Evolutionary conservation across 1,140 invertebrate genomes (phyloP), one percentile per base, ranked within the genome.

Genomic region (Heterodera schachtii): DNA sequence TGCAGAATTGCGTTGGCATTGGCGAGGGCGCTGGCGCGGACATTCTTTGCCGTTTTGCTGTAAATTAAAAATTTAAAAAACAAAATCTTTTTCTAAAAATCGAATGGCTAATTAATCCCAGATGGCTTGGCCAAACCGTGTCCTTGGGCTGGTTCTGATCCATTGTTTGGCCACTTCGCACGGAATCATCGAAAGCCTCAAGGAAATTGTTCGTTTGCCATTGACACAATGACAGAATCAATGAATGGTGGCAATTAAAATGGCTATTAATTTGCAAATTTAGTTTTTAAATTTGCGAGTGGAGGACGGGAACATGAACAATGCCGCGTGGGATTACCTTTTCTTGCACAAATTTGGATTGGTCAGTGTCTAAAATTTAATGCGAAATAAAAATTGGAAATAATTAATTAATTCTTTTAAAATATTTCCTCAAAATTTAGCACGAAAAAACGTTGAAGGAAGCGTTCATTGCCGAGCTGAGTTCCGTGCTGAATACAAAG

Each of bases 1-100:
- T 75, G 41, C 74, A n/a, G 4, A 44, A 64, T 70, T 75, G 74
- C 66, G 19, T 75, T 47, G 19, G 52, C 74, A 43, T 75, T 43
- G 74, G 74, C 52, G 74, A 64, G n/a, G 74, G 74, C 5, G 74
- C 74, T 21, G 74, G 74, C 74, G 74, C 21, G 11, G 52, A 75
- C 41, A 75, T 75, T 70, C 19, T 75, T 47, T 75, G 52, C 52
- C 41, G 66, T 11, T 75, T 75, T 19, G 74, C 74, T 41, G 74
- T 75, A 16, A 75, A 31, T 31, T 0, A 31, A 31, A 31, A 31
- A 31, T 31, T 31, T 31, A 31, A 31, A 31, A 31, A 31, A 31
- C 31, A 31, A 31, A 19, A 9, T 7, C 66, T 8, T 11, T 43
- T 43, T 16, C 9, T 2, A 64, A 64, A 75, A 49, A 60, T 16